A percentile compares a stretch with the other conserved stretches of the same genome.
Conservation (phyloP, 1,140 invertebrate species). For the Dinoponera quadriceps region DNA sequence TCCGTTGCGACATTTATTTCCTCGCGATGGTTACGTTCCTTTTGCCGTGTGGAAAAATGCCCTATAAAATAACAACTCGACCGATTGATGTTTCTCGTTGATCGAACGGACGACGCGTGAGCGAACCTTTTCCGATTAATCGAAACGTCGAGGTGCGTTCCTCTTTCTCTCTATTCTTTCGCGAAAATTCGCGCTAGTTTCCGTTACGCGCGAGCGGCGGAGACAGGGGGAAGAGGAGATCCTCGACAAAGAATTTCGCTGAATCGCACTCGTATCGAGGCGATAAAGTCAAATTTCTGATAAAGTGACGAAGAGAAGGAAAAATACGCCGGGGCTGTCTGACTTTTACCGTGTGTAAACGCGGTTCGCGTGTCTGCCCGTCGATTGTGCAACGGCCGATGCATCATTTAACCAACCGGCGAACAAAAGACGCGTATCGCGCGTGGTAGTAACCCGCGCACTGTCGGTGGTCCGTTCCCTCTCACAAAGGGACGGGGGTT, state of each 20-base stretch:
- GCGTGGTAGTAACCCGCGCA: constrained; percentile 28
- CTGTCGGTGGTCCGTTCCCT: too few relatives aligned
- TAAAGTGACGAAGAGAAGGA: neutral
- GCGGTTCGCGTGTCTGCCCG: neutral
- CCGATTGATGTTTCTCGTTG: neutral
- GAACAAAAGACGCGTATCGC: constrained; percentile 55
- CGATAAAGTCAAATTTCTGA: constrained; percentile 1
- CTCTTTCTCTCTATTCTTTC: too few relatives aligned
- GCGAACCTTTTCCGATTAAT: neutral
- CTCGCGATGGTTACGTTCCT: neutral
- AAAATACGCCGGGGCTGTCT: neutral
- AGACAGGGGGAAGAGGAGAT: neutral
- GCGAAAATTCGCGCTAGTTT: too few relatives aligned
- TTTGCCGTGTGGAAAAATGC: neutral
- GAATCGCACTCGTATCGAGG: too few relatives aligned
- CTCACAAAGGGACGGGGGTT: constrained; percentile 50
- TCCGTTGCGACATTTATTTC: neutral
- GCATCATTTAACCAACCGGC: constrained; percentile 51
- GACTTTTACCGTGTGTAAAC: constrained; percentile 7
- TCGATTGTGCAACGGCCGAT: constrained; percentile 9
- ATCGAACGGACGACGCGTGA: constrained; percentile 10
- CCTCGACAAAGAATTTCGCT: neutral
- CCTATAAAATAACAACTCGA: constrained; percentile 9
- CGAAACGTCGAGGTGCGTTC: neutral
- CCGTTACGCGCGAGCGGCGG: neutral